phyloP scores from a whole-genome alignment of 2,888 invertebrate genomes.

The Steinernema hermaphroditum region DNA sequence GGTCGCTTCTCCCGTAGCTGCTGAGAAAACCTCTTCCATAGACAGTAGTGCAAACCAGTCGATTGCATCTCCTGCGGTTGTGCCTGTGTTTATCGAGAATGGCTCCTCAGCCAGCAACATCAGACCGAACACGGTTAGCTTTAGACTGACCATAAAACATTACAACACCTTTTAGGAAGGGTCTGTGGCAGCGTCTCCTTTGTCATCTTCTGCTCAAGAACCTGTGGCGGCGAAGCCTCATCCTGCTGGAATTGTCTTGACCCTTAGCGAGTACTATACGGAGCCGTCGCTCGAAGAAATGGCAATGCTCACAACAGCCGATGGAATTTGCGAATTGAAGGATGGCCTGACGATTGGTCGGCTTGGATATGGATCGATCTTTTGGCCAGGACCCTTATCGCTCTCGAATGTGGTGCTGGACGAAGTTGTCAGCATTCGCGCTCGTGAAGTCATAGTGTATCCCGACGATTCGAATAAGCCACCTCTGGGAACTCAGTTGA shows the following conservation, averaged over 20 bases:
- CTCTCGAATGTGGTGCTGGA: slow-evolving; percentile 46
- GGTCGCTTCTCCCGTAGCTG: neutral
- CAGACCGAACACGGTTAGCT: no score
- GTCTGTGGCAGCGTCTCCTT: no score
- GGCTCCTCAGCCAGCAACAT: no score
- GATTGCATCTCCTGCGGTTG: no score
- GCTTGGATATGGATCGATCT: slow-evolving; percentile 69
- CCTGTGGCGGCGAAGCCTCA: no score
- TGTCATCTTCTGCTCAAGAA: no score
- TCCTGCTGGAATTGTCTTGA: slow-evolving; percentile 78
- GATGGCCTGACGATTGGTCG: slow-evolving; percentile 69
- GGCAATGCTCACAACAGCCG: slow-evolving; percentile 59
- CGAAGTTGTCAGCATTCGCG: slow-evolving; percentile 76
- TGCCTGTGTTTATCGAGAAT: no score
- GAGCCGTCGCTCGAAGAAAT: slow-evolving; percentile 83
- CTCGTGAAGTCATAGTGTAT: slow-evolving; percentile 92
- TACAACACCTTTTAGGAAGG: no score
- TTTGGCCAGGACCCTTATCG: slow-evolving; percentile 68
- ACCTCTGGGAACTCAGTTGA: slow-evolving; percentile 82
- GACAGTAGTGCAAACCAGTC: no score
- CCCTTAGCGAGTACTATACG: slow-evolving; percentile 85
- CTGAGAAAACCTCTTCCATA: no score
- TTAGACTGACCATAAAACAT: no score
- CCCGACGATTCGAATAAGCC: slow-evolving; percentile 88
- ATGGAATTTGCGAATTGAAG: slow-evolving; percentile 38